phyloP scores from a whole-genome alignment of 2,797 vertebrate genomes.

The Taenioides sp. region DNA sequence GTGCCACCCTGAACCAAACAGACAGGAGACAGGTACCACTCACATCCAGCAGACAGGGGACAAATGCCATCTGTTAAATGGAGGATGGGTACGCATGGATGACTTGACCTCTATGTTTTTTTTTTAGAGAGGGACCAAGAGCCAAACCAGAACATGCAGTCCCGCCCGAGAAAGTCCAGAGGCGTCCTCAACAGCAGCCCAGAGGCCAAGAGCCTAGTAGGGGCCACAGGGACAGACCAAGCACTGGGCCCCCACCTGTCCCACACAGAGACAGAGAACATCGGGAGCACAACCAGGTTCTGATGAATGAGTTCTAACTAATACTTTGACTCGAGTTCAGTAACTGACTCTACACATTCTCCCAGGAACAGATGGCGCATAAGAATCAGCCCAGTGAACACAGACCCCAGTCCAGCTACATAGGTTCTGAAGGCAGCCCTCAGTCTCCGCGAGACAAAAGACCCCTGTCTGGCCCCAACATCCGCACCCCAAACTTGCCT shows the following conservation, averaged over 20 bases:
- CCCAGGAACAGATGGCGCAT: conserved; percentile 63
- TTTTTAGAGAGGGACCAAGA: conserved; percentile 58
- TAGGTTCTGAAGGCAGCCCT: conserved; percentile 71
- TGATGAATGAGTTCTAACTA: background rate
- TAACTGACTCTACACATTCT: background rate
- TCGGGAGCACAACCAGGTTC: conserved; percentile 60
- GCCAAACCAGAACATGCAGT: conserved; percentile 54
- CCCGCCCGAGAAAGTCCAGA: conserved; percentile 50
- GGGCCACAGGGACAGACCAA: conserved; percentile 49
- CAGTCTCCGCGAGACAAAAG: conserved; percentile 88
- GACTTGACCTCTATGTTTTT: background rate
- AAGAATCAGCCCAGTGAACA: conserved; percentile 75
- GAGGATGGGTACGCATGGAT: background rate
- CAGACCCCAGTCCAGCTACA: conserved; percentile 86
- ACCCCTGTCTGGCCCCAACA: conserved; percentile 89
- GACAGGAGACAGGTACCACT: background rate
- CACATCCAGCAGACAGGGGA: background rate
- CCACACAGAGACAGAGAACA: conserved; percentile 67
- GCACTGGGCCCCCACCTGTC: conserved; percentile 69
- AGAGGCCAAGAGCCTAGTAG: conserved; percentile 82
- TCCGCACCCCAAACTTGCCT: conserved; percentile 82
- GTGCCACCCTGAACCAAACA: too few species aligned
- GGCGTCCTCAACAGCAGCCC: conserved; percentile 77
- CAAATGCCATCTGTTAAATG: background rate
- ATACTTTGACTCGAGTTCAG: background rate